Evolutionary conservation across 2,888 invertebrate species (phyloP), one percentile per base, ranked within the genome.

Genomic region (Drosophila kanekoi): DNA sequence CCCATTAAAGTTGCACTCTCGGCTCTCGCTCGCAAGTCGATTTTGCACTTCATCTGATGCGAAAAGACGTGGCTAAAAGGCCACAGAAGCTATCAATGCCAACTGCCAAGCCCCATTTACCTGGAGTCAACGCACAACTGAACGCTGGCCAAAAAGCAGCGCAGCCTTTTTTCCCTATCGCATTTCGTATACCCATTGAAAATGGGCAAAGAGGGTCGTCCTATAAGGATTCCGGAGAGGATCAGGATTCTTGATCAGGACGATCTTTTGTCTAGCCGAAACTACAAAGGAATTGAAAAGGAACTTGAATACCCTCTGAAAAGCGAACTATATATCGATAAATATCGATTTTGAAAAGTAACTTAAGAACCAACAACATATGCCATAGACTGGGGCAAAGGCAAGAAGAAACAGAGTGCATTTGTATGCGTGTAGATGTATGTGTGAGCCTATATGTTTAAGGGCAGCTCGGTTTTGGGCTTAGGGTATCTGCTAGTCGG

Each of bases 21-120:
- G 28, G 41, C 43, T 53, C 67, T 23, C n/a, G 16, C 62, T 18
- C 14, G 48, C 9, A 41, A 64, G 69, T 45, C 52, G 51, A 54
- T 56, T 79, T 86, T 64, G 78, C 82, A 85, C 76, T 79, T 79
- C 79, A 85, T 85, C 72, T 69, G 79, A 33, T 64, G 77, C 40
- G 52, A 51, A 66, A 58, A 44, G 62, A 45, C 38, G 44, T 43
- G 41, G 56, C 70, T 60, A 63, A 78, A 69, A 78, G 70, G 75
- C 77, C 69, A 69, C 57, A 66, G 61, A 54, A 54, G 82, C 87
- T 66, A 76, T 75, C 85, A 79, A 79, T 69, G 81, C 49, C 60
- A 35, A 52, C 33, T 41, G 64, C 76, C 63, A 77, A 62, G 74
- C 71, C 81, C 83, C 69, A 85, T 84, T 84, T 74, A 74, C 81